phyloP scores from a whole-genome alignment of 2,888 invertebrate genomes.

The Thymelicus lineola region DNA sequence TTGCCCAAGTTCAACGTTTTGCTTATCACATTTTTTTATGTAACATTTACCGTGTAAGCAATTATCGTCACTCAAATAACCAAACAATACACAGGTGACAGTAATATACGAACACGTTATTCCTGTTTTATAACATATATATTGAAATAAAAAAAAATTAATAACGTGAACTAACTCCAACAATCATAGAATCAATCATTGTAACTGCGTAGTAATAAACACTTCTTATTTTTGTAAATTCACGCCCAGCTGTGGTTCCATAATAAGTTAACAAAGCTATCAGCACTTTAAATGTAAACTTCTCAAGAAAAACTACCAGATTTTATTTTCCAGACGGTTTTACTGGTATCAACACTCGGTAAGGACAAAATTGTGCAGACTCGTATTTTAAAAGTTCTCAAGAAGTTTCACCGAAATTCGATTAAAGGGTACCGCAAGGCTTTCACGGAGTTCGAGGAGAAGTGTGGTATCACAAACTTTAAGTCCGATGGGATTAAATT shows the following conservation, averaged over 20 bases:
- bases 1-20: no score
- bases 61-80: no score
- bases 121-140: no score
- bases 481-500: conserved; percentile 36
- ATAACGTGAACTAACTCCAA: no score
- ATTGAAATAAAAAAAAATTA: no score
- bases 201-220: no score
- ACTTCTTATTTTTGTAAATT: no score
- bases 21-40: not conserved
- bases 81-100: no score
- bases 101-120: no score
- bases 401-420: conserved; percentile 67
- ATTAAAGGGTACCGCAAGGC: conserved; percentile 67
- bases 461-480: conserved; percentile 49
- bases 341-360: conserved; percentile 23
- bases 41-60: not conserved
- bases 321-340: conserved; percentile 9
- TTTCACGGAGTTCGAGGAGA: conserved; percentile 56
- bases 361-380: conserved; percentile 47
- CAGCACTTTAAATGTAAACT: not conserved
- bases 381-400: conserved; percentile 60
- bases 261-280: not conserved
- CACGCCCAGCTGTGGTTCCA: no score
- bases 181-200: no score
- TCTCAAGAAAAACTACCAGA: not conserved